phyloP scores from a whole-genome alignment of 2,113 vertebrate genomes.

The Tragelaphus strepsiceros region DNA sequence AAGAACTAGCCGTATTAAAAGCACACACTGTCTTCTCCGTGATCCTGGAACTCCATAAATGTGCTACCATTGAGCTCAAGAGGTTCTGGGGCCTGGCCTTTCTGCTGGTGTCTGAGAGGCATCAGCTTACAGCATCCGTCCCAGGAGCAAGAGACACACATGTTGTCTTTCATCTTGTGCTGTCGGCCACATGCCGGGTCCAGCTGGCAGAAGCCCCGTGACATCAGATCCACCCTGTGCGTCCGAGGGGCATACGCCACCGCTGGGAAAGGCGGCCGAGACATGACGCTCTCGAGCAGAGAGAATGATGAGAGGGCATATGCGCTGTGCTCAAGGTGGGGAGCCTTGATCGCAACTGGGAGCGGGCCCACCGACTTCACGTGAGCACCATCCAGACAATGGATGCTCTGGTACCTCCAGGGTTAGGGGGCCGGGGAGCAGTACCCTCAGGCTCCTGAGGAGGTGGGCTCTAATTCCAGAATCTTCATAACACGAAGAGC shows the following conservation, averaged over 20 bases:
- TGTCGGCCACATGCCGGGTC: background rate
- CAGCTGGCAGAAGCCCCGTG: conserved; percentile 29
- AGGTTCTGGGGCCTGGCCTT: background rate
- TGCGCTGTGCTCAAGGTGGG: background rate
- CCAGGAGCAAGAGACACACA: background rate
- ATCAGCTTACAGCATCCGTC: background rate
- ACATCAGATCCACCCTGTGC: conserved; percentile 56
- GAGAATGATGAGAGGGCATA: background rate
- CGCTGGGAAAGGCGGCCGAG: background rate
- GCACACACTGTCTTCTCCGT: background rate
- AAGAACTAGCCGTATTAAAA: background rate
- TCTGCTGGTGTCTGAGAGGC: background rate
- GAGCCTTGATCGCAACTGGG: background rate
- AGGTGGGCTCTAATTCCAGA: background rate
- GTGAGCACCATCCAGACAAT: accelerated
- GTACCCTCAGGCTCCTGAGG: background rate
- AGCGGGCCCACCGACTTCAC: background rate
- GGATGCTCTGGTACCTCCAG: background rate
- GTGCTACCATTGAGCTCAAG: background rate
- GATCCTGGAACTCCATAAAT: too few species aligned
- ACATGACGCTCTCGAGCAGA: accelerated
- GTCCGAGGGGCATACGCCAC: background rate
- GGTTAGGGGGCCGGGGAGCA: accelerated
- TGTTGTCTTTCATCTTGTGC: conserved; percentile 41
- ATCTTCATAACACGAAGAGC: background rate